Conservation (phyloP, 1,140 invertebrate genomes). For the Drosophila lini region DNA sequence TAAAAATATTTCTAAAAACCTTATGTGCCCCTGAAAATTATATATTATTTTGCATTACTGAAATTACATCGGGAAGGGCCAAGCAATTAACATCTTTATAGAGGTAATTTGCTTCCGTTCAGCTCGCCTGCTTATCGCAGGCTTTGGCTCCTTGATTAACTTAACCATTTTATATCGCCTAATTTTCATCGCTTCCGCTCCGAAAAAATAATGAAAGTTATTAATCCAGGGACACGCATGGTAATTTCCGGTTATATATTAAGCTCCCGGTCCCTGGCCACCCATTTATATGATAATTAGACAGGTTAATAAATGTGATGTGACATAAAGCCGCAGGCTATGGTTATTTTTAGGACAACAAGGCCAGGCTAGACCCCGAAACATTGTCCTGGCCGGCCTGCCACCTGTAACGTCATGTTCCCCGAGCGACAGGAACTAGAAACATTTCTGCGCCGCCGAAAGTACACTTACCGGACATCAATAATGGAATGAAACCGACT, state of each 20-base stretch:
- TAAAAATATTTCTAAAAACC: background rate
- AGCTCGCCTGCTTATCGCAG: slow-evolving; percentile 8
- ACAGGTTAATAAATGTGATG: slow-evolving; percentile 36
- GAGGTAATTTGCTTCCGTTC: slow-evolving; percentile 18
- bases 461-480: slow-evolving; percentile 44
- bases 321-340: slow-evolving; percentile 35
- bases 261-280: slow-evolving; percentile 32
- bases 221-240: slow-evolving; percentile 67
- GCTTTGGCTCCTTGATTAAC: slow-evolving; percentile 21
- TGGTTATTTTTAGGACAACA: slow-evolving; percentile 42
- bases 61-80: background rate
- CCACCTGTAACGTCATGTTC: slow-evolving; percentile 29
- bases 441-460: slow-evolving; percentile 9
- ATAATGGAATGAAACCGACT: slow-evolving; percentile 34
- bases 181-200: slow-evolving; percentile 48
- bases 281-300: slow-evolving; percentile 57
- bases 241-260: slow-evolving; percentile 62
- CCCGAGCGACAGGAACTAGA: background rate
- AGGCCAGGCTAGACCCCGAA: slow-evolving; percentile 25
- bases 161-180: slow-evolving; percentile 40
- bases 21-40: background rate
- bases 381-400: slow-evolving; percentile 1
- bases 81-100: slow-evolving; percentile 29
- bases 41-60: background rate
- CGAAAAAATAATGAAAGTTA: slow-evolving; percentile 23